These are phyloP conservation scores for Phymatocera aterrima DNA, from an alignment of 2,888 invertebrate genomes.

Conservation along the genomic window DNA sequence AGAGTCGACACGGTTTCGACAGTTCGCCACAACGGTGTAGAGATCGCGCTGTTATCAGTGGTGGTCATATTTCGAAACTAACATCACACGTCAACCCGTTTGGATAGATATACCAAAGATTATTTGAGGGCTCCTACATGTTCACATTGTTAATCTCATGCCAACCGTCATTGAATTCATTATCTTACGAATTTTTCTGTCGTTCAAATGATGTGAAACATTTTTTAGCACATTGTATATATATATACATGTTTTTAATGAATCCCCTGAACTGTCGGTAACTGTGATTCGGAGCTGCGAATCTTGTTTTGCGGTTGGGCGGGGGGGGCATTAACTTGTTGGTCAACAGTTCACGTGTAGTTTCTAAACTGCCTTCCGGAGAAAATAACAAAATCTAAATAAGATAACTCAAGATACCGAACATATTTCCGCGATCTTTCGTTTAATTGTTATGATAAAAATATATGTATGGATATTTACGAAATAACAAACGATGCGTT, in stretches of 20 bases:
- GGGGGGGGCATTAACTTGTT: too few relatives aligned
- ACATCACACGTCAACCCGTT: neutral
- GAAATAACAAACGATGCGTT: neutral
- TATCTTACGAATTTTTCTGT: too few relatives aligned
- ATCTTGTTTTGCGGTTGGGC: too few relatives aligned
- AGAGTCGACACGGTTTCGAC: neutral
- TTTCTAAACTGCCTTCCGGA: neutral
- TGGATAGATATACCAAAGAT: neutral
- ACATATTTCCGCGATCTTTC: neutral
- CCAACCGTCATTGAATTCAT: too few relatives aligned
- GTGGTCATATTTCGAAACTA: neutral
- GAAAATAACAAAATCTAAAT: neutral
- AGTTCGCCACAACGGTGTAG: neutral
- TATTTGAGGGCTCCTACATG: neutral
- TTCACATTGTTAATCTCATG: too few relatives aligned
- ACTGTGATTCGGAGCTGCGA: neutral
- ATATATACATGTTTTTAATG: too few relatives aligned
- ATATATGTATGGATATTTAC: neutral
- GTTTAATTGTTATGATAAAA: neutral
- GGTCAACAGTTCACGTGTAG: neutral
- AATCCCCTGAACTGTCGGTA: neutral
- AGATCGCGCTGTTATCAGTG: neutral
- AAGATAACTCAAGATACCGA: neutral
- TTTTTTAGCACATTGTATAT: neutral
- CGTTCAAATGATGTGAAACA: too few relatives aligned